Conservation (phyloP, 2,113 vertebrate species). For the Nothobranchius furzeri region DNA sequence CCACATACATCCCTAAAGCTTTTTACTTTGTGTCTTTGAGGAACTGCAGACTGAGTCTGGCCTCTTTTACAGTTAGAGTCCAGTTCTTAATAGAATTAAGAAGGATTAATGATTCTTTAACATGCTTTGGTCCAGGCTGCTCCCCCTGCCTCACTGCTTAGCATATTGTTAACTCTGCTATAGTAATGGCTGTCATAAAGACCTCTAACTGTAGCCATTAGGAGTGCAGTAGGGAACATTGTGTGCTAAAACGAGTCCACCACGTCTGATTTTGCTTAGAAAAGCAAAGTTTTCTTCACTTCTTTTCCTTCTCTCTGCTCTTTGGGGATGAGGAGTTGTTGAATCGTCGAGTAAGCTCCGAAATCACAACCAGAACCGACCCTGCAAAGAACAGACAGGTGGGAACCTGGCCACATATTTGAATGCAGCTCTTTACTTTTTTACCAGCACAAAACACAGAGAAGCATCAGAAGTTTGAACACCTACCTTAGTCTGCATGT, state of each 20-base stretch:
- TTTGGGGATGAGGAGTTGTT: conserved; percentile 25
- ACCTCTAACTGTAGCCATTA: conserved; percentile 38
- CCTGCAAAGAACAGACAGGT: conserved; percentile 5
- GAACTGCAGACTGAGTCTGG: conserved; percentile 34
- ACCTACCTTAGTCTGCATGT: neutral
- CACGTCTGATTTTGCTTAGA: conserved; percentile 38
- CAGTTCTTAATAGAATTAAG: conserved; percentile 72
- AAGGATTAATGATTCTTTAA: conserved; percentile 70
- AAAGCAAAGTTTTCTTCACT: conserved; percentile 4
- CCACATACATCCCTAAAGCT: conserved; percentile 24
- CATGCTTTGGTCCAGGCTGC: conserved; percentile 56
- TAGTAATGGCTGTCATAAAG: conserved; percentile 53
- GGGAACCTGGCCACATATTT: conserved; percentile 5
- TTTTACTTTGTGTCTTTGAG: conserved; percentile 35
- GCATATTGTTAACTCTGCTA: conserved; percentile 59
- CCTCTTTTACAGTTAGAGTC: conserved; percentile 57
- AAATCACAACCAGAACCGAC: conserved; percentile 24
- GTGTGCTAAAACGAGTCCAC: conserved; percentile 43
- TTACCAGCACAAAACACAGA: conserved; percentile 20
- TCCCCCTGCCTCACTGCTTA: conserved; percentile 37
- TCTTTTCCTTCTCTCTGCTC: conserved; percentile 22
- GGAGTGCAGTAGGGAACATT: conserved; percentile 30
- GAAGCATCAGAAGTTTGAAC: neutral
- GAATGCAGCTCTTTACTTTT: conserved; percentile 3
- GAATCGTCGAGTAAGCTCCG: conserved; percentile 29